Base-by-base conservation (phyloP, 2,797 vertebrate species). In the Euthynnus affinis region DNA sequence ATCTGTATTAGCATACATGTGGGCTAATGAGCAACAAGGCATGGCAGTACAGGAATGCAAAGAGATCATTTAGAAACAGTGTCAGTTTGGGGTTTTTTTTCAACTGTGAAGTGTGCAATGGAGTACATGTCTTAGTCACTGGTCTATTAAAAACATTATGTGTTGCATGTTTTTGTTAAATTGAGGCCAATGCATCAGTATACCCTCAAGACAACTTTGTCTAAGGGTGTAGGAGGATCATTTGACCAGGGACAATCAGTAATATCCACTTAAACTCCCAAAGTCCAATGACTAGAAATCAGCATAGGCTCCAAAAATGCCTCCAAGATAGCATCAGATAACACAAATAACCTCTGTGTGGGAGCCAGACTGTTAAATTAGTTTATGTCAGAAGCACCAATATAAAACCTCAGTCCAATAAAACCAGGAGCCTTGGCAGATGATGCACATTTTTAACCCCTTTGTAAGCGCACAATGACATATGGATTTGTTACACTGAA, bases 381-480 rank as follows among this genome's bases (percentile, higher is more conserved):
- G 65, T 32, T 20, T 48, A 29, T 67, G 61, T 51, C 51, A 62
- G n/a, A 5, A 12, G 22, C 18, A 75, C 22, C 12, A 12, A 68
- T 18, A 34, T 46, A 12, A 29, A 34, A 42, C 58, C n/a, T 5
- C n/a, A 62, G 10, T 9, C 40, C 58, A 69, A 12, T 20, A 70
- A 55, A 81, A 70, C 53, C 37, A 13, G 53, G 53, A 66, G 61
- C 62, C 64, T 70, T 60, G 27, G 52, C 29, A 34, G 22, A 66
- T 59, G 51, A 71, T 62, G 61, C 52, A 20, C 4, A 29, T 42
- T 56, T 14, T 52, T 9, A 60, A 56, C 15, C 13, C 14, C 1
- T 60, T 9, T 2, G 2, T 2, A 17, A 6, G 65, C 20, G 65
- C 25, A 29, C 27, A 2, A 1, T 29, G 1, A 57, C 13, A 51